A percentile compares a stretch with the other conserved stretches of the same genome.
These are phyloP conservation scores for Apaloderma vittatum DNA, from an alignment of 2,113 vertebrate species.

Conservation along the genomic window DNA sequence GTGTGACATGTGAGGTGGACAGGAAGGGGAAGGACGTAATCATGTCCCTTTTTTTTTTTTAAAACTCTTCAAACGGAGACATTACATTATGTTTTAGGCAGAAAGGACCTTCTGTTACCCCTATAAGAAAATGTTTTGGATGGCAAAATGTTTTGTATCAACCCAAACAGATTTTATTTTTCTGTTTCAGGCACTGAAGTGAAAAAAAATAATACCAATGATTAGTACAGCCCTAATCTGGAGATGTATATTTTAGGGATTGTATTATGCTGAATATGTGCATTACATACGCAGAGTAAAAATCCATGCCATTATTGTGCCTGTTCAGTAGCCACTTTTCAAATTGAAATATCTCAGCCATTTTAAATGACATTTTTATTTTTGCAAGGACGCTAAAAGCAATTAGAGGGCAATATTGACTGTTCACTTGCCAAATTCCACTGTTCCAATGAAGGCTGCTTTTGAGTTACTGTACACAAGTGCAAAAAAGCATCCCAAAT, in stretches of 20 bases:
- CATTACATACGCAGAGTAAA: slow-evolving; percentile 28
- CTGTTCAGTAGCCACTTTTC: slow-evolving; percentile 58
- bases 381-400: slow-evolving; percentile 71
- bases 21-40: neutral
- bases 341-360: slow-evolving; percentile 67
- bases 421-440: slow-evolving; percentile 71
- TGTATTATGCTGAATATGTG: slow-evolving; percentile 26
- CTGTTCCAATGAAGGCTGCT: slow-evolving; percentile 69
- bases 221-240: slow-evolving; percentile 25
- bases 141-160: neutral
- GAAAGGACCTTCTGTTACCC: neutral
- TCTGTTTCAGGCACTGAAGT: neutral
- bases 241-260: slow-evolving; percentile 37
- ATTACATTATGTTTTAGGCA: neutral
- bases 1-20: neutral
- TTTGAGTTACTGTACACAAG: slow-evolving; percentile 62
- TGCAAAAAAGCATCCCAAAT: slow-evolving; percentile 58
- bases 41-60: neutral
- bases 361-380: slow-evolving; percentile 76
- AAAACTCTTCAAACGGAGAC: neutral
- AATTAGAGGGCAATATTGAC: slow-evolving; percentile 72
- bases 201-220: neutral
- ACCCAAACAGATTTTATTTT: neutral
- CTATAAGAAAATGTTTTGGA: neutral
- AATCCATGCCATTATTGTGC: slow-evolving; percentile 39